phyloP scores from a whole-genome alignment of 2,113 vertebrate species.

The Glaucidium brasilianum region DNA sequence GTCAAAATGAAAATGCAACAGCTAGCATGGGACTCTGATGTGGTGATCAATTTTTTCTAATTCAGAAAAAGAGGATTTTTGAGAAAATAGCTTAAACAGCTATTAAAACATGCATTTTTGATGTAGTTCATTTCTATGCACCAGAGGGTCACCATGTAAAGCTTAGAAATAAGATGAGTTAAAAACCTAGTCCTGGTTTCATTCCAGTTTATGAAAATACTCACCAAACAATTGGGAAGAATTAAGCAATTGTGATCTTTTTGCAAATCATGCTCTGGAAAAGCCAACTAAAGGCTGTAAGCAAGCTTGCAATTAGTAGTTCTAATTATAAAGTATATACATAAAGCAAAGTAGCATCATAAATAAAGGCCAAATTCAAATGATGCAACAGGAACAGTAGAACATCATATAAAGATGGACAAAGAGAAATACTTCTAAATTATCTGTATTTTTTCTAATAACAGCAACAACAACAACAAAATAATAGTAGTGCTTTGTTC shows the following conservation, averaged over 20 bases:
- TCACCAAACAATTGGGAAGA: neutral
- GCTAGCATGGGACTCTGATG: rapidly evolving
- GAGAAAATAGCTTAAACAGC: neutral
- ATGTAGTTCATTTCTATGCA: neutral
- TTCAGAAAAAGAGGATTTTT: neutral
- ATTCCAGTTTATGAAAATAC: neutral
- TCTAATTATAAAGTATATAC: slow-evolving; percentile 43
- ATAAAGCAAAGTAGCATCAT: slow-evolving; percentile 4
- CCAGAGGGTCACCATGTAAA: neutral
- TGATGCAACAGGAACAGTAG: neutral
- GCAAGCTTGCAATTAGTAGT: slow-evolving; percentile 45
- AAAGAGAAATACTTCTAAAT: neutral
- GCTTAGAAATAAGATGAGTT: neutral
- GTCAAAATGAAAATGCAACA: neutral
- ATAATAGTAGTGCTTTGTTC: neutral
- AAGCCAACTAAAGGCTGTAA: slow-evolving; percentile 4
- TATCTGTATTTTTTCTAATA: neutral
- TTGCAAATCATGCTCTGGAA: slow-evolving; percentile 20
- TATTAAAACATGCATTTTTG: neutral
- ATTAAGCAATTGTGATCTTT: slow-evolving; percentile 6
- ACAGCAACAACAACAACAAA: neutral
- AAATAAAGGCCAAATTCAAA: slow-evolving; percentile 30
- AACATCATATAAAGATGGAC: neutral
- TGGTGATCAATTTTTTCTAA: neutral
- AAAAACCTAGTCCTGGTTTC: neutral